Evolutionary conservation across 2,888 invertebrate species (phyloP).

Genomic region (Sialis lutaria): DNA sequence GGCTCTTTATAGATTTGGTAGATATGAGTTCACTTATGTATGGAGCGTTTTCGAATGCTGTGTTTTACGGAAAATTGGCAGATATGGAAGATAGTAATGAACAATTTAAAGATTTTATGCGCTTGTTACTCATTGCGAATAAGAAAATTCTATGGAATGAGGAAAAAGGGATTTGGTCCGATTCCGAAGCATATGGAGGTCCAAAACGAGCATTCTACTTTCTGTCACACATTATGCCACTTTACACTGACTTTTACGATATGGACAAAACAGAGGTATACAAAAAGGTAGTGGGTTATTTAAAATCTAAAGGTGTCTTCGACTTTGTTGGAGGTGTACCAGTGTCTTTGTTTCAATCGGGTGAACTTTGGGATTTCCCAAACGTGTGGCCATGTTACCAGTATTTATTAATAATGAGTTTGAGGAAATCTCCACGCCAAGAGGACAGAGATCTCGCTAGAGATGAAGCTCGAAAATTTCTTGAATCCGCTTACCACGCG

Average conservation of each 20-base stretch:
- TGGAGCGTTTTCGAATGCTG: too few species aligned
- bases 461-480: constrained; percentile 49
- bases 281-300: constrained; percentile 32
- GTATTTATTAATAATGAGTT: constrained; percentile 50
- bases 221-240: constrained; percentile 51
- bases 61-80: too few species aligned
- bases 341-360: constrained; percentile 41
- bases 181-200: constrained; percentile 36
- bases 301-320: constrained; percentile 28
- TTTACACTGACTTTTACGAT: constrained; percentile 16
- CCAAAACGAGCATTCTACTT: constrained; percentile 45
- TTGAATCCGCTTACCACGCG: constrained; percentile 44
- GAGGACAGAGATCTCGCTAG: constrained; percentile 40
- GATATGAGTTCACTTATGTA: too few species aligned
- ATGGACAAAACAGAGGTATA: constrained; percentile 26
- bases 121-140: too few species aligned
- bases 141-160: constrained; percentile 58
- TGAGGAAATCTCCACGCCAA: constrained; percentile 36
- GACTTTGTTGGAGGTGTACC: constrained; percentile 50
- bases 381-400: constrained; percentile 78
- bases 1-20: too few species aligned
- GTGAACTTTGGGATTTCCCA: constrained; percentile 67
- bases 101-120: too few species aligned
- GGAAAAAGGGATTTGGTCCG: constrained; percentile 62
- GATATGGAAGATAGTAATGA: too few species aligned